phyloP scores from a whole-genome alignment of 1,140 invertebrate genomes.

The honey bee (Apis mellifera) region DNA sequence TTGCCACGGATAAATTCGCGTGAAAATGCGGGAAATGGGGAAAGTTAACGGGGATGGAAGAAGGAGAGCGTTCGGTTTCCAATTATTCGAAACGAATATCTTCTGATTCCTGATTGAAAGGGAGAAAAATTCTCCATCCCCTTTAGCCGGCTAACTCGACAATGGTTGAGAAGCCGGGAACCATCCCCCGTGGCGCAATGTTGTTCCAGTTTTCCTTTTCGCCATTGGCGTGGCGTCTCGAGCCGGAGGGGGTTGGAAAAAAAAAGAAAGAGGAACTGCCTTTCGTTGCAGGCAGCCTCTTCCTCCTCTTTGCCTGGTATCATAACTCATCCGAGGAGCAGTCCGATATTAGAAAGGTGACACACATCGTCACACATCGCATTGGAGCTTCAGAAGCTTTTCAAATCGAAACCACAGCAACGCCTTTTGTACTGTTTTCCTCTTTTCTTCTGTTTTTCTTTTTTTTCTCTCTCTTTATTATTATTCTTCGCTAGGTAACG shows the following conservation, averaged over 20 bases:
- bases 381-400: constrained; percentile 24
- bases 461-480: no score
- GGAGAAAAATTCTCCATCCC: neutral
- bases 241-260: neutral
- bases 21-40: neutral
- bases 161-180: neutral
- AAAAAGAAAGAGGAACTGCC: neutral
- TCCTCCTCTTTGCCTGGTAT: neutral
- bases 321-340: constrained; percentile 34
- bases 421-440: no score
- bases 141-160: neutral
- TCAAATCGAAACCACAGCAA: neutral
- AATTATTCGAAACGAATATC: neutral
- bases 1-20: neutral
- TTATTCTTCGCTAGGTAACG: neutral
- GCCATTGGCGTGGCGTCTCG: neutral
- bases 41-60: neutral
- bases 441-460: no score
- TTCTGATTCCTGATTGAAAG: no score
- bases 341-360: constrained; percentile 49
- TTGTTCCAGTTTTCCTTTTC: neutral
- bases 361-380: neutral
- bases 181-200: neutral
- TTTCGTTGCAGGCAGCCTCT: constrained; percentile 12
- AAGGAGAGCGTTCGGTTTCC: neutral